phyloP scores from a whole-genome alignment of 2,113 vertebrate species.

The Turnix velox region DNA sequence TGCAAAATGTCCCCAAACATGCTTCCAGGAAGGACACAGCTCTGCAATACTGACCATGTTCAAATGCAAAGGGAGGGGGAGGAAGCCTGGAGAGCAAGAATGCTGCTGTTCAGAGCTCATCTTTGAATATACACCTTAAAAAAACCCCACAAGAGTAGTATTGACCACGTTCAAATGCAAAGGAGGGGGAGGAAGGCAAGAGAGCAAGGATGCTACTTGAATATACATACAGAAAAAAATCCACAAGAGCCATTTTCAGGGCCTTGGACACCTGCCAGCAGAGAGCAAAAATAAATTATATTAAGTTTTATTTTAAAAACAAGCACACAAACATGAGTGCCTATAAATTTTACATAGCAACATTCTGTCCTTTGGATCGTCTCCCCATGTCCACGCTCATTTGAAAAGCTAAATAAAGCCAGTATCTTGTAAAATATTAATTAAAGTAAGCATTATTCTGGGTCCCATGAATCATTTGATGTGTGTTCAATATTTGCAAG shows the following conservation, averaged over 20 bases:
- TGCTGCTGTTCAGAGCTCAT: neutral
- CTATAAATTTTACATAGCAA: neutral
- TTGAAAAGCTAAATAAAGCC: conserved; percentile 19
- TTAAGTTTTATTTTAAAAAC: neutral
- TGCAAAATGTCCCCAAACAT: neutral
- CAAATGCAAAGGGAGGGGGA: neutral
- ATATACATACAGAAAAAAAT: neutral
- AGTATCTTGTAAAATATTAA: conserved; percentile 29
- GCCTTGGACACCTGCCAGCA: neutral
- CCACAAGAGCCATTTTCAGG: neutral
- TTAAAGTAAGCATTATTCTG: neutral
- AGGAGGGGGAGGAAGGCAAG: neutral
- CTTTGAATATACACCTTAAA: neutral
- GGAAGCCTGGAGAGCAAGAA: neutral
- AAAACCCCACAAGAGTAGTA: neutral
- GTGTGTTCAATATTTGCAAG: conserved; percentile 35
- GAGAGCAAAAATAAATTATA: neutral
- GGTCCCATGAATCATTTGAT: neutral
- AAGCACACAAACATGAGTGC: neutral
- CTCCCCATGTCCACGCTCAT: neutral
- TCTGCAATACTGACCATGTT: accelerated
- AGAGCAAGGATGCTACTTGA: neutral
- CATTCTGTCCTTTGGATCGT: neutral
- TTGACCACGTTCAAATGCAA: accelerated
- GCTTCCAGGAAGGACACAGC: neutral